Evolutionary conservation across 2,113 vertebrate genomes (phyloP).

Genomic region (Macquaria ambigua): DNA sequence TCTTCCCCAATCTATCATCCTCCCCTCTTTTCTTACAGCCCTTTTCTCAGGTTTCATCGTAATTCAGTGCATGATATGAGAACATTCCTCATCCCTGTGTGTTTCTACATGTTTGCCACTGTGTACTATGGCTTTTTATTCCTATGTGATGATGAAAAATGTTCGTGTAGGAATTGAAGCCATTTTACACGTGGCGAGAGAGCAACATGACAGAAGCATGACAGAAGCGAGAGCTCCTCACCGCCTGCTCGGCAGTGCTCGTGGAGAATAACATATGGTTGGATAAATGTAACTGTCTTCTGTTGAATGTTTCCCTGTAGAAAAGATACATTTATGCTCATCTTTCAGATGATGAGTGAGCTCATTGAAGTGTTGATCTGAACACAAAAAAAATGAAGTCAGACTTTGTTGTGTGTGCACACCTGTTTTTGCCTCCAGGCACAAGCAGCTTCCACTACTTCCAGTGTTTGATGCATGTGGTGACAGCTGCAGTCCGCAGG

Average conservation of each 20-base stretch:
- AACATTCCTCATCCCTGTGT: neutral
- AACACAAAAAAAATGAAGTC: slow-evolving; percentile 42
- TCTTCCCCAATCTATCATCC: neutral
- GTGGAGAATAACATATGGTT: slow-evolving; percentile 34
- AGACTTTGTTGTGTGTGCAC: slow-evolving; percentile 70
- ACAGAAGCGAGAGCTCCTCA: slow-evolving; percentile 13
- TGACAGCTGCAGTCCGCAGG: slow-evolving; percentile 76
- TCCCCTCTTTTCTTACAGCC: slow-evolving; percentile 15
- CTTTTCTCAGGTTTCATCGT: slow-evolving; percentile 59
- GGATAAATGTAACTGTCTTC: slow-evolving; percentile 66
- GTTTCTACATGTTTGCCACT: slow-evolving; percentile 84
- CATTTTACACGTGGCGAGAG: slow-evolving; percentile 97
- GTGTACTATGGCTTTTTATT: slow-evolving; percentile 99
- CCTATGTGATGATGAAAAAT: slow-evolving; percentile 99
- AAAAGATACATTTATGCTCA: slow-evolving; percentile 57
- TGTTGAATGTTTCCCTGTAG: slow-evolving; percentile 54
- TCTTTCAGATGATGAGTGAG: slow-evolving; percentile 57
- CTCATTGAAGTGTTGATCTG: slow-evolving; percentile 60
- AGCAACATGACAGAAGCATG: slow-evolving; percentile 80
- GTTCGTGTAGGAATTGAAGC: slow-evolving; percentile 99
- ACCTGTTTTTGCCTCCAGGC: slow-evolving; percentile 77
- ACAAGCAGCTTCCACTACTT: slow-evolving; percentile 54
- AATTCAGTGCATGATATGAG: slow-evolving; percentile 36
- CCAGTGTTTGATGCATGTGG: slow-evolving; percentile 64
- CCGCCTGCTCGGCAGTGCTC: slow-evolving; percentile 11